Evolutionary conservation across 2,797 vertebrate species (phyloP).

Genomic region (Zalophus californianus): DNA sequence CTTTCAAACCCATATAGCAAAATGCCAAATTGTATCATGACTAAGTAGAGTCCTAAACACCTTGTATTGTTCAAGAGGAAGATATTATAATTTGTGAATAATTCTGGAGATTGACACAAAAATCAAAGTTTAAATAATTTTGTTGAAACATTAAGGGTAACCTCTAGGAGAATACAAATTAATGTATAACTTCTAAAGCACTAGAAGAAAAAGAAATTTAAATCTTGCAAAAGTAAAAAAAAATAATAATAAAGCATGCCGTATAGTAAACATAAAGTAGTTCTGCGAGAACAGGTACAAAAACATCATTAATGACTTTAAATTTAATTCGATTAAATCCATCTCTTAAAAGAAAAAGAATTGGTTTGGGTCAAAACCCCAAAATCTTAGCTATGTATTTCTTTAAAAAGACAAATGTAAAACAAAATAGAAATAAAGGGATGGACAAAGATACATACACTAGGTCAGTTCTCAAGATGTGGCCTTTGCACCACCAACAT

Average conservation of each 20-base stretch:
- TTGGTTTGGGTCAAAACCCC: not conserved
- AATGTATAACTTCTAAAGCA: not conserved
- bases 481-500: not conserved
- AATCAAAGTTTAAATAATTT: constrained; percentile 41
- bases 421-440: constrained; percentile 5
- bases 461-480: not conserved
- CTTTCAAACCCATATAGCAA: not conserved
- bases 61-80: not conserved
- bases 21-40: not conserved
- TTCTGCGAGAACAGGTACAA: not conserved
- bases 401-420: constrained; percentile 6
- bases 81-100: not conserved
- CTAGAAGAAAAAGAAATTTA: not conserved
- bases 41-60: not conserved
- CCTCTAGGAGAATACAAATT: not conserved
- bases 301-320: not conserved
- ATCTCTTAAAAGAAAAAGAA: not conserved
- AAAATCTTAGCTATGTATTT: not conserved
- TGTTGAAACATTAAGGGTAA: not conserved
- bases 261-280: not conserved
- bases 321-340: constrained; percentile 13
- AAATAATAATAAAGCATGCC: not conserved
- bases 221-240: not conserved
- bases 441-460: not conserved
- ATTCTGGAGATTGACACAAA: not conserved